phyloP scores from a whole-genome alignment of 2,888 invertebrate genomes.

The Seira musarum region DNA sequence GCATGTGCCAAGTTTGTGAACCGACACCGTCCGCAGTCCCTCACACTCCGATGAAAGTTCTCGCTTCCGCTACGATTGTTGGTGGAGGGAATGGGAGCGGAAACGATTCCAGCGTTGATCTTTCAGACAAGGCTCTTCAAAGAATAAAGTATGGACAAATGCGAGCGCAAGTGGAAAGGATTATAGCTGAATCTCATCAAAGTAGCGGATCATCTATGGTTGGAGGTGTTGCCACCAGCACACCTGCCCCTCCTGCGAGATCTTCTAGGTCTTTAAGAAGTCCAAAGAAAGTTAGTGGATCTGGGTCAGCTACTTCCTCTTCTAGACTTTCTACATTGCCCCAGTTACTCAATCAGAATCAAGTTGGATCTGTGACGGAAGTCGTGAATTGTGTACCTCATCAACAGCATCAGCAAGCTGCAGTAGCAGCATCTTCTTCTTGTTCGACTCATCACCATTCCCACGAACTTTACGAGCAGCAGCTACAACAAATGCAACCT shows the following conservation, averaged over 20 bases:
- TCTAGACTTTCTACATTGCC: slow-evolving; percentile 23
- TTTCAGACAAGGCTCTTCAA: slow-evolving; percentile 51
- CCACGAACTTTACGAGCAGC: slow-evolving; percentile 35
- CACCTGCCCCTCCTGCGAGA: slow-evolving; percentile 43
- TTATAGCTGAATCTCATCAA: slow-evolving; percentile 61
- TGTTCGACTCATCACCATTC: neutral
- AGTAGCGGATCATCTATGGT: slow-evolving; percentile 40
- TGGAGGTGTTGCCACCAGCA: slow-evolving; percentile 51
- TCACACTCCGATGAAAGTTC: slow-evolving; percentile 43
- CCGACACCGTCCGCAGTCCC: slow-evolving; percentile 24
- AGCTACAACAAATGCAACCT: slow-evolving; percentile 48
- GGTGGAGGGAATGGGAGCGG: slow-evolving; percentile 20
- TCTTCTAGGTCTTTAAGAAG: slow-evolving; percentile 59
- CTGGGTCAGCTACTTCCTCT: slow-evolving; percentile 21
- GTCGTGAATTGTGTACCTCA: neutral
- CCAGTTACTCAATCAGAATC: slow-evolving; percentile 27
- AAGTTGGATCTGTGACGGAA: slow-evolving; percentile 17
- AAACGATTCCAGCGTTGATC: slow-evolving; percentile 33
- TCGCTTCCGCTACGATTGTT: slow-evolving; percentile 1
- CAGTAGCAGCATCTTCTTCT: slow-evolving; percentile 25
- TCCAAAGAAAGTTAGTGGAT: slow-evolving; percentile 65
- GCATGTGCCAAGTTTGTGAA: slow-evolving; percentile 55
- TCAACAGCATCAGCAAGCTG: slow-evolving; percentile 35
- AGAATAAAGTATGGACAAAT: slow-evolving; percentile 62
- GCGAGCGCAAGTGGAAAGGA: slow-evolving; percentile 64